These are phyloP conservation scores for Patella depressa DNA, from an alignment of 2,888 invertebrate genomes.

Conservation along the genomic window DNA sequence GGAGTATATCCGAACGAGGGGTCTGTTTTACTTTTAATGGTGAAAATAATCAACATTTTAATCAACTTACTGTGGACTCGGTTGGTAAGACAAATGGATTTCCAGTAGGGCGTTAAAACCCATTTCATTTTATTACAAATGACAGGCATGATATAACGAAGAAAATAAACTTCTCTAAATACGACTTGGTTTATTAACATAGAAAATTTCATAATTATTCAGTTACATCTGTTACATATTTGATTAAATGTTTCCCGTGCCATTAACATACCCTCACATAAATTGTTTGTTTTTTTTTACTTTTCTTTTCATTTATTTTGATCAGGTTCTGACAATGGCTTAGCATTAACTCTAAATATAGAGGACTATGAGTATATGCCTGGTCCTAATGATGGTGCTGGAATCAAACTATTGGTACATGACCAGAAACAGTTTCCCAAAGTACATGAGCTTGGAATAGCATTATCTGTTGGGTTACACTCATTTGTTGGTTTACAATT, in stretches of 20 bases:
- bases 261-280: neutral
- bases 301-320: slow-evolving; percentile 5
- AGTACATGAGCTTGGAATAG: slow-evolving; percentile 53
- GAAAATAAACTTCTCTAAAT: too few relatives aligned
- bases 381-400: slow-evolving; percentile 58
- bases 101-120: too few relatives aligned
- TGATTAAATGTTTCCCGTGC: neutral
- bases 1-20: slow-evolving; percentile 29
- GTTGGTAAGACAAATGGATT: slow-evolving; percentile 23
- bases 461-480: slow-evolving; percentile 54
- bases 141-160: too few relatives aligned
- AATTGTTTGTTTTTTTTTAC: neutral
- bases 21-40: slow-evolving; percentile 36
- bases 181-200: too few relatives aligned
- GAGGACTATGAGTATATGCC: slow-evolving; percentile 64
- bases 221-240: too few relatives aligned
- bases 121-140: too few relatives aligned
- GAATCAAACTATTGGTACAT: slow-evolving; percentile 55
- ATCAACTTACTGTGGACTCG: slow-evolving; percentile 22
- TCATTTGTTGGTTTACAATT: slow-evolving; percentile 55
- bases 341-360: slow-evolving; percentile 52
- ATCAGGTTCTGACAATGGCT: slow-evolving; percentile 57
- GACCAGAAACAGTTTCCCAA: slow-evolving; percentile 48
- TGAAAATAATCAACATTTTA: neutral
- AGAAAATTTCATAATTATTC: too few relatives aligned